A percentile compares a stretch with the other conserved stretches of the same genome.
These are phyloP conservation scores for Campoletis raptor DNA, from an alignment of 2,888 invertebrate genomes.

Conservation along the genomic window DNA sequence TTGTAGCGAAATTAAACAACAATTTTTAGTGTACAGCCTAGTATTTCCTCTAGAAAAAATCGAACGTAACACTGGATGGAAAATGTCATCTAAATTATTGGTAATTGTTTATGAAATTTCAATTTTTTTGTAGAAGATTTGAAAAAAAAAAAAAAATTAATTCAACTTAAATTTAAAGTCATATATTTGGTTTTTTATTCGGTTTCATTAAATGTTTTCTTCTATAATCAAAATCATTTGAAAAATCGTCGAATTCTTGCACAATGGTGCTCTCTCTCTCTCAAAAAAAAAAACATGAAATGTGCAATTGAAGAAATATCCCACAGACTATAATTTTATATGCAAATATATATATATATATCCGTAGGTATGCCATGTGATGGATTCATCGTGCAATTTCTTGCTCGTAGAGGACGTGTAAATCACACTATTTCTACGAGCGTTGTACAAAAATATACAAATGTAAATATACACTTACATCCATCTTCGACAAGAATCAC, in stretches of 20 bases:
- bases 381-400: not conserved
- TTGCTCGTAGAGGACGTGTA: not conserved
- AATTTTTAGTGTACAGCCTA: not conserved
- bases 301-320: not conserved
- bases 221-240: not conserved
- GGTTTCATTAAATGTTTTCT: no score
- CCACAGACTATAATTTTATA: not conserved
- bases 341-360: not conserved
- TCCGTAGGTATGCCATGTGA: not conserved
- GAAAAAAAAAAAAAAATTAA: no score
- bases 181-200: no score
- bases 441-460: not conserved
- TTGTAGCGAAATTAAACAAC: constrained; percentile 27
- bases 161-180: no score
- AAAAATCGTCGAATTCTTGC: not conserved
- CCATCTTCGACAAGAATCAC: not conserved
- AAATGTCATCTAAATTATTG: not conserved
- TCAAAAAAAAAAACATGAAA: not conserved
- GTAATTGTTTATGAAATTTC: not conserved
- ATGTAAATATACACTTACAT: not conserved
- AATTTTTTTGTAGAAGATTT: no score
- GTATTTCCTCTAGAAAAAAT: not conserved
- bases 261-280: not conserved
- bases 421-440: not conserved
- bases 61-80: not conserved